Percentiles rank a stretch among this genome's conserved stretches.
Conservation (phyloP, 2,888 invertebrate genomes). For the Pollenia amentaria region DNA sequence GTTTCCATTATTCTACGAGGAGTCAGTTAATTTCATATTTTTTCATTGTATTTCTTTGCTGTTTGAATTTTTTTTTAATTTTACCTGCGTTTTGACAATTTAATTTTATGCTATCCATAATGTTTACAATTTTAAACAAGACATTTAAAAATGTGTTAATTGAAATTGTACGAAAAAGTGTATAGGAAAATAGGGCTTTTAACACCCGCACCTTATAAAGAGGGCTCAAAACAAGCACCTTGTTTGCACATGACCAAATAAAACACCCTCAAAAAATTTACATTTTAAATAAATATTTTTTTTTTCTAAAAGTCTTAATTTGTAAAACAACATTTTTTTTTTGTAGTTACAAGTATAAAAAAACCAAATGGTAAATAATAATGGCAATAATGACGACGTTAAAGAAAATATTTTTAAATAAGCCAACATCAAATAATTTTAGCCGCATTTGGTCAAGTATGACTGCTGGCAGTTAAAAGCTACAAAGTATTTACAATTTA, state of each 20-base stretch:
- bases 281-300: conserved; percentile 1
- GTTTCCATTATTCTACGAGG: too few relatives aligned
- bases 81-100: too few relatives aligned
- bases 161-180: too few relatives aligned
- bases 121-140: conserved; percentile 15
- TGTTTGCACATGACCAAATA: not conserved
- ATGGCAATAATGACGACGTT: conserved; percentile 9
- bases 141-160: conserved; percentile 15
- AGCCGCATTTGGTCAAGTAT: conserved; percentile 69
- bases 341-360: not conserved
- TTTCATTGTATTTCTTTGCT: too few relatives aligned
- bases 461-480: conserved; percentile 53
- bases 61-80: too few relatives aligned
- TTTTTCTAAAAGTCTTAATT: not conserved
- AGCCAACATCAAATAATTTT: conserved; percentile 65
- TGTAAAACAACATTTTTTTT: too few relatives aligned
- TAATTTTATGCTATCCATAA: not conserved
- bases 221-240: conserved; percentile 28
- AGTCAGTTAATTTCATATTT: too few relatives aligned
- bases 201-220: conserved; percentile 57
- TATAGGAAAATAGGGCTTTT: conserved; percentile 3
- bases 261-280: not conserved
- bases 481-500: conserved; percentile 44
- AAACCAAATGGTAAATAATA: not conserved
- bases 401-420: conserved; percentile 48